Evolutionary conservation across 2,888 invertebrate species (phyloP).

Genomic region (Hypomecis atomaria): DNA sequence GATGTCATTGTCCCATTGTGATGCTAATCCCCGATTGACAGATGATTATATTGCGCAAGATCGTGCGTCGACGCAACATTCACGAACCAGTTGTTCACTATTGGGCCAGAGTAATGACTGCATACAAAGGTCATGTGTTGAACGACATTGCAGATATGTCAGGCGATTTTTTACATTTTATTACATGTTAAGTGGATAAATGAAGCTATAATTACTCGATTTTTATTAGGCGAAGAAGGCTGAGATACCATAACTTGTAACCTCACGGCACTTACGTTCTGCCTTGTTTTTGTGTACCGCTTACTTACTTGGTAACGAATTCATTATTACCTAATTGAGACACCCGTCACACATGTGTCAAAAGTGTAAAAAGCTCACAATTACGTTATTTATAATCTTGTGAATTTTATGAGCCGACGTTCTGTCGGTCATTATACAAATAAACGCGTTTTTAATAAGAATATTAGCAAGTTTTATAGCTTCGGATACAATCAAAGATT

Average conservation of each 20-base stretch:
- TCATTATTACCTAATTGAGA: slow-evolving; percentile 13
- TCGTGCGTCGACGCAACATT: slow-evolving; percentile 50
- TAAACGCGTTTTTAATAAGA: slow-evolving; percentile 25
- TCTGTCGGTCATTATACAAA: slow-evolving; percentile 13
- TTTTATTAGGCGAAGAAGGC: slow-evolving; percentile 4
- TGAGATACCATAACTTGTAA: neutral
- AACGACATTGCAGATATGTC: slow-evolving; percentile 28
- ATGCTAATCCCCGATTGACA: slow-evolving; percentile 78
- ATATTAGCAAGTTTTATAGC: slow-evolving; percentile 19
- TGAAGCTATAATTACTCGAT: slow-evolving; percentile 9
- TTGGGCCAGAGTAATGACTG: slow-evolving; percentile 44
- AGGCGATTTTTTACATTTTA: slow-evolving; percentile 13
- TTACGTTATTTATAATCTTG: slow-evolving; percentile 23
- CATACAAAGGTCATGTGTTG: slow-evolving; percentile 53
- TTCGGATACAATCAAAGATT: slow-evolving; percentile 10
- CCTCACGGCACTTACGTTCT: neutral
- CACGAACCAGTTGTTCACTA: slow-evolving; percentile 49
- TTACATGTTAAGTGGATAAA: slow-evolving; percentile 15
- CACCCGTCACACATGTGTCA: slow-evolving; percentile 20
- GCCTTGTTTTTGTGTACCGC: too few relatives aligned
- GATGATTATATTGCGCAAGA: slow-evolving; percentile 67
- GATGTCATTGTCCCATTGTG: slow-evolving; percentile 72
- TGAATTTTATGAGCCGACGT: slow-evolving; percentile 10
- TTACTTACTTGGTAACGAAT: neutral
- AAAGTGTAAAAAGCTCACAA: slow-evolving; percentile 14